Base-by-base conservation (phyloP, 2,888 invertebrate genomes). In the Hyles lineata region DNA sequence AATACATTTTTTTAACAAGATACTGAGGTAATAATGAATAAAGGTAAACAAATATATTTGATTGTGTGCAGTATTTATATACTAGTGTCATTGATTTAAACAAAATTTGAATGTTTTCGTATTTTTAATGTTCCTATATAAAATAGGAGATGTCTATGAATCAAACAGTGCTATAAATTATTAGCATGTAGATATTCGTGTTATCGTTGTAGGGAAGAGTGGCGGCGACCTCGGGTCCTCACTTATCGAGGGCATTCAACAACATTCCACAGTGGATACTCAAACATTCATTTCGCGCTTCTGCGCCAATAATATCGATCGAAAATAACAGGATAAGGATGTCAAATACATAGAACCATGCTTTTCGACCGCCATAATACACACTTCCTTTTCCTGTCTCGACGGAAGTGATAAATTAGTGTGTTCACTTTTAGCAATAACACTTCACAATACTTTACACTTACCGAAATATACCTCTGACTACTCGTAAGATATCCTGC, bases 301-400 rank as follows among this genome's bases (percentile, higher is more conserved):
- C 79, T 77, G 75, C 74, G 72, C 73, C 73, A 76, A 73, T 74
- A 75, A 67, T 81, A 82, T 83, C 80, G 80, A 83, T 82, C 75
- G 75, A 77, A 80, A 82, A 79, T 79, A 85, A 91, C 90, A 92
- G 92, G 92, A 91, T 92, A 85, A 86, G 90, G 90, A 90, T 89
- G 87, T 89, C 74, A 82, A 78, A 67, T 76, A 74, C 75, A 78
- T 78, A 76, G 74, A 79, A 77, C 80, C 83, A 87, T 87, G 84
- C 84, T 80, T 80, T 82, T 75, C 89, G 87, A 88, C 92, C 92
- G 93, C 95, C 94, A 95, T 95, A 90, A 85, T 77, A 84, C 77
- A 89, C 90, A 93, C 95, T 96, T 96, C 96, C 96, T 96, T 95
- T 96, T 96, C 96, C 96, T 96, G 95, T 95, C 87, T 79, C 60